Base-by-base conservation (phyloP, 2,113 vertebrate genomes). In the Sarotherodon lohbergeri region DNA sequence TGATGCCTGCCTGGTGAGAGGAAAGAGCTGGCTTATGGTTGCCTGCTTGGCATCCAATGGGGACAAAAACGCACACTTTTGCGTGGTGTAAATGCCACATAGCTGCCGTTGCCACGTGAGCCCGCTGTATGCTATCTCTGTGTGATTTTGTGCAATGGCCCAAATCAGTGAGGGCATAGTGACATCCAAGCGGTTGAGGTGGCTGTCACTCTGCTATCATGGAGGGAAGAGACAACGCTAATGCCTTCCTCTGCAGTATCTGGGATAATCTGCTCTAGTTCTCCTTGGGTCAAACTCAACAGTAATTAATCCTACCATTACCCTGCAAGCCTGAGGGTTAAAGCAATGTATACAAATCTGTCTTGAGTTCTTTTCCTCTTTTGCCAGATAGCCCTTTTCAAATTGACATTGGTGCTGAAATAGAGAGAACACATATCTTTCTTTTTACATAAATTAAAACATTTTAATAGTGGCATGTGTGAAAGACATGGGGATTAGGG, bases 241-340 rank as follows among this genome's bases (percentile, higher is more conserved):
- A 94, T 88, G 88, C 90, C 83, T 89, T 92, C 89, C 90, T 95
- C 91, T 93, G 88, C 89, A 95, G 91, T 93, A 89, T 94, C 90
- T 93, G 90, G 92, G 93, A 95, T 96, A 94, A 96, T 94, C 95
- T 95, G 93, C 88, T 94, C 88, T 50, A 89, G 93, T 95, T 94
- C 89, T 95, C 91, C 93, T 95, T 93, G 90, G 95, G 94, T 96
- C 95, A 95, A 88, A 94, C 92, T 91, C 94, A 87, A 92, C 93
- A 94, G 93, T 95, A 95, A 94, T 96, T 94, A 95, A 96, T 96
- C 95, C 92, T 80, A 68, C 87, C 90, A 93, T 93, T 94, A 91
- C 86, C 80, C 90, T 46, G 86, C 81, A 88, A 92, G 92, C 89
- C 71, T 86, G 8, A 8, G 93, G 87, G 90, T 93, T 78, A 88